Percentiles rank a stretch among this genome's conserved stretches.
Conservation (phyloP, 2,888 invertebrate species). For the Cephus spinipes region DNA sequence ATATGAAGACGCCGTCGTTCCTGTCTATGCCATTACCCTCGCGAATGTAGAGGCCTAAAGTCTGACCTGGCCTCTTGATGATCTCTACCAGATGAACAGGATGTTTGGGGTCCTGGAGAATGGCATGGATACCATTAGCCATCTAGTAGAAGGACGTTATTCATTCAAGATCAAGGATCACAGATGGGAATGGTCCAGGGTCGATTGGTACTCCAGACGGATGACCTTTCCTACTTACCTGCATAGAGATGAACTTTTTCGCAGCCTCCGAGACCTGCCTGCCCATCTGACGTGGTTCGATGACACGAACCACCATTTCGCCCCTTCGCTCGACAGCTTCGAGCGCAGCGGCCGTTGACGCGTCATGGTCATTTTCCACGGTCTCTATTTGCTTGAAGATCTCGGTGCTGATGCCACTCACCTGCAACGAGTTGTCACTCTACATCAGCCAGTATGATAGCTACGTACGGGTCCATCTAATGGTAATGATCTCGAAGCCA, state of each 20-base stretch:
- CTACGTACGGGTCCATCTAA: neutral
- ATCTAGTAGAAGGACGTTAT: constrained; percentile 16
- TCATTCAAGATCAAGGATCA: neutral
- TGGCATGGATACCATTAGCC: neutral
- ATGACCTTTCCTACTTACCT: constrained; percentile 67
- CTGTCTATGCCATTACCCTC: constrained; percentile 99
- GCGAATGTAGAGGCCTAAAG: constrained; percentile 95
- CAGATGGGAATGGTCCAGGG: neutral
- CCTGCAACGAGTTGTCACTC: constrained; percentile 71
- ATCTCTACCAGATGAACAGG: constrained; percentile 95
- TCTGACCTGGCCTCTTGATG: constrained; percentile 98
- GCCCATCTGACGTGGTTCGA: constrained; percentile 89
- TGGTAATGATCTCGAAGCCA: neutral
- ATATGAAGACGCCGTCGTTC: constrained; percentile 97
- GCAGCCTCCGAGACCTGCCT: constrained; percentile 88
- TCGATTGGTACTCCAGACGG: neutral
- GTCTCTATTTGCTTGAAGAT: constrained; percentile 98
- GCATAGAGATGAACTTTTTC: constrained; percentile 85
- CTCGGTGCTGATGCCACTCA: constrained; percentile 95
- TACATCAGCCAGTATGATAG: constrained; percentile 12
- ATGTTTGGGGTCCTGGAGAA: constrained; percentile 77
- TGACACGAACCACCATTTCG: constrained; percentile 94
- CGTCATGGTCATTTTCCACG: constrained; percentile 95
- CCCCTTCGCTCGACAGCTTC: constrained; percentile 93
- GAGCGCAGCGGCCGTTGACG: constrained; percentile 90